Percentiles rank a stretch among this genome's conserved stretches.
Evolutionary conservation across 2,113 vertebrate genomes (phyloP).

Genomic region (Podiceps cristatus): DNA sequence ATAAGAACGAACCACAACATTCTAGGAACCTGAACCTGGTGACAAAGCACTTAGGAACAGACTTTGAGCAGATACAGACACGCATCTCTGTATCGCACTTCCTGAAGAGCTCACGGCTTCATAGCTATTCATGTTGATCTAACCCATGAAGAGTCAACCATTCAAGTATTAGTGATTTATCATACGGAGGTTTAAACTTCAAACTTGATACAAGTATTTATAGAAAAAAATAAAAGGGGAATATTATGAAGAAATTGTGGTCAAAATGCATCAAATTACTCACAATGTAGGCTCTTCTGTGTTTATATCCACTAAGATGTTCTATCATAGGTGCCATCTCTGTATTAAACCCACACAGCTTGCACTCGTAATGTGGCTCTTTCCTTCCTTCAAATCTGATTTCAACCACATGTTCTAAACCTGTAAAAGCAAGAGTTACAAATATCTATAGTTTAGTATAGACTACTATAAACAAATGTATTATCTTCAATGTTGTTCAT

Average conservation of each 20-base stretch:
- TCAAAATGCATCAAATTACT: slow-evolving; percentile 3
- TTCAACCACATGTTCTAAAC: slow-evolving; percentile 65
- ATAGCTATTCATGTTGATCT: background rate
- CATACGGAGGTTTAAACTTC: background rate
- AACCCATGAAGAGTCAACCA: background rate
- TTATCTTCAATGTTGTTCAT: background rate
- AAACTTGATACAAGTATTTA: background rate
- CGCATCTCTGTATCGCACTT: background rate
- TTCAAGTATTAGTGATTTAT: background rate
- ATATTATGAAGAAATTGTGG: background rate
- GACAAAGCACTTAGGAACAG: background rate
- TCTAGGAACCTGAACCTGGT: background rate
- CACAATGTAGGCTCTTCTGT: slow-evolving; percentile 61
- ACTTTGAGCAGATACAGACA: background rate
- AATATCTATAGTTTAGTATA: background rate
- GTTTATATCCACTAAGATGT: slow-evolving; percentile 65
- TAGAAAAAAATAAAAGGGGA: accelerated
- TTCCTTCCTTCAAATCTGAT: slow-evolving; percentile 54
- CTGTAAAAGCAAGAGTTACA: slow-evolving; percentile 7
- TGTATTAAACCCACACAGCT: slow-evolving; percentile 41
- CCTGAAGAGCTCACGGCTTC: background rate
- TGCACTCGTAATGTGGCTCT: slow-evolving; percentile 46
- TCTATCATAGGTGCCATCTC: slow-evolving; percentile 64
- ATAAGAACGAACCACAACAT: accelerated
- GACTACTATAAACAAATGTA: background rate